Evolutionary conservation across 2,113 vertebrate genomes (phyloP), one percentile per base, ranked within the genome.

Genomic region (Pluvianellus socialis): DNA sequence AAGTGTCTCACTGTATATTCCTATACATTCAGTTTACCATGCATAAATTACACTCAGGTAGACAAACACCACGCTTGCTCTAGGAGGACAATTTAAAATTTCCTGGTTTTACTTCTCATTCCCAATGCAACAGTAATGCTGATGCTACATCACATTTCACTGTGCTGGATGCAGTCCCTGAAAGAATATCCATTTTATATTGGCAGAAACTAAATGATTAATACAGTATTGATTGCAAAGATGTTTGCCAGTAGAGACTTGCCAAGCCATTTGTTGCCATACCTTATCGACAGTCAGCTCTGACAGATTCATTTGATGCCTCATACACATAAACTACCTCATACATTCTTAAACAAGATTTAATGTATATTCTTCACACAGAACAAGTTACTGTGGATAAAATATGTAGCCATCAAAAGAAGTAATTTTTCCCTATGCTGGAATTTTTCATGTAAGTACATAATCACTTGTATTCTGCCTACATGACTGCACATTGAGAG

Each of bases 141-240:
- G 47, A 79, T 81, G 58, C 56, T 88, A 86, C 27, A 66, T 56
- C 77, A 24, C 32, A n/a, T 72, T 90, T 79, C 50, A 50, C 45
- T 58, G 23, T 27, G 50, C 28, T 88, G 84, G 55, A 85, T 63
- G 30, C 32, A 83, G 75, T 59, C 42, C 22, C 30, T 93, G 67
- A 92, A 79, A 88, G 28, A 75, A 88, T 80, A 94, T 55, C 35
- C 62, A 63, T 90, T 96, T 95, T 82, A 81, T 90, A 92, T 52
- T 92, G 86, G 50, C 58, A 93, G 68, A 94, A 92, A 90, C 35
- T 84, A 86, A 95, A 95, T 88, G 40, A 97, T 96, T 96, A 94
- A 94, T 88, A 82, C 32, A 87, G 40, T 81, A 96, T 90, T 88
- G 93, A 97, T 74, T 71, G 76, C 68, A 58, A 58, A 55, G 75